These are phyloP conservation scores for Campylorhamphus procurvoides DNA, from an alignment of 2,113 vertebrate species.

Conservation along the genomic window DNA sequence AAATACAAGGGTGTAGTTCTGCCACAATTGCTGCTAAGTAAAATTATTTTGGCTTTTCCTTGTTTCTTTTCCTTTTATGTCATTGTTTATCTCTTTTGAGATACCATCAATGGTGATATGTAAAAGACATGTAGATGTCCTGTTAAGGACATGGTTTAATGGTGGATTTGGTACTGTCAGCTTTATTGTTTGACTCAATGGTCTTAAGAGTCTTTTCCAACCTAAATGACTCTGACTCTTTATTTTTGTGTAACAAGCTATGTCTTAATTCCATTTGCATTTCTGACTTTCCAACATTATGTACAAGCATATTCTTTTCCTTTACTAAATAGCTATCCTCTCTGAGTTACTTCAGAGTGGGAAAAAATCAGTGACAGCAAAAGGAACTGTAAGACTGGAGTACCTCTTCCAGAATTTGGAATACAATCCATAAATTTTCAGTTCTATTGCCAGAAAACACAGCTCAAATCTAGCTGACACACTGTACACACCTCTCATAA, in stretches of 20 bases:
- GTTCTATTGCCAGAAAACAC: not conserved
- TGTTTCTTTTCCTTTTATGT: not conserved
- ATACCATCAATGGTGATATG: not conserved
- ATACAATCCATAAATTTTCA: not conserved
- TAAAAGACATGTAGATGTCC: fast-evolving
- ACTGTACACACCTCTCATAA: not conserved
- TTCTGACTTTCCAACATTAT: not conserved
- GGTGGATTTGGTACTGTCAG: not conserved
- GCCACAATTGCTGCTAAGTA: not conserved
- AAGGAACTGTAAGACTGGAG: not conserved
- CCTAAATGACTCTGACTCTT: not conserved
- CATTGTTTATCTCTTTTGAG: not conserved
- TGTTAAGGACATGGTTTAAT: not conserved
- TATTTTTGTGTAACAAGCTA: not conserved
- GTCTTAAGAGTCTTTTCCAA: not conserved
- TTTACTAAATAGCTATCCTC: not conserved
- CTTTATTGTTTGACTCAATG: not conserved
- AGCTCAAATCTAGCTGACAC: not conserved
- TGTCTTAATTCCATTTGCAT: not conserved
- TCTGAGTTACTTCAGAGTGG: not conserved
- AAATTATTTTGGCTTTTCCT: not conserved
- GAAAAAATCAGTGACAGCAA: not conserved
- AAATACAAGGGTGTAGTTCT: not conserved
- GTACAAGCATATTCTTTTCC: not conserved
- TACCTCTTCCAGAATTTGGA: not conserved